Conservation (phyloP, 2,888 invertebrate species). For the Calameuta pallipes region DNA sequence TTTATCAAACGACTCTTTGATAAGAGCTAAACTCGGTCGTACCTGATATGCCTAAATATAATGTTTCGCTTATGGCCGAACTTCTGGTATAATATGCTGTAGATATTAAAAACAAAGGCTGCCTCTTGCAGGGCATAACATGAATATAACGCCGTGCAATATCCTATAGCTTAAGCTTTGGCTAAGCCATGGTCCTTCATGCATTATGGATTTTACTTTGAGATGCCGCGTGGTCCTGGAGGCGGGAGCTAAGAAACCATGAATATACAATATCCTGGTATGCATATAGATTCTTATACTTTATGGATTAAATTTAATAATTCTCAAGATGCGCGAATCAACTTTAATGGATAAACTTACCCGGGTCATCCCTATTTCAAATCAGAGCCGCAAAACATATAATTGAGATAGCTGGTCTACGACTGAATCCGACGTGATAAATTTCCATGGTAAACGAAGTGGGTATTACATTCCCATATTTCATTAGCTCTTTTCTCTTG, state of each 20-base stretch:
- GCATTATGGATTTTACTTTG: slow-evolving; percentile 65
- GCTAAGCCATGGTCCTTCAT: slow-evolving; percentile 61
- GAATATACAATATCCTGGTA: slow-evolving; percentile 64
- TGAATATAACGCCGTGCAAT: slow-evolving; percentile 65
- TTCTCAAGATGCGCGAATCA: slow-evolving; percentile 23
- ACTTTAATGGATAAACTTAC: background rate
- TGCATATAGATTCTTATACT: slow-evolving; percentile 54
- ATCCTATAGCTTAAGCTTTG: slow-evolving; percentile 59
- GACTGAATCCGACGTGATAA: background rate
- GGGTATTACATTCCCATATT: background rate
- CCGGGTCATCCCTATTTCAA: background rate
- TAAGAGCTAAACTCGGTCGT: background rate
- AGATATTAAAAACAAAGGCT: slow-evolving; percentile 63
- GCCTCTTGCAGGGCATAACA: slow-evolving; percentile 60
- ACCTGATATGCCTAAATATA: background rate
- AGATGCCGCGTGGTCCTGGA: slow-evolving; percentile 43
- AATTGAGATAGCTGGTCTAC: background rate
- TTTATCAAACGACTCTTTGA: background rate
- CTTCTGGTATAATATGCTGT: slow-evolving; percentile 37
- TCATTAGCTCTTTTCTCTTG: background rate
- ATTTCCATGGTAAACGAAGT: background rate
- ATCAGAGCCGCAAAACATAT: background rate
- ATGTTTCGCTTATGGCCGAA: slow-evolving; percentile 26
- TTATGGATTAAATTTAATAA: slow-evolving; percentile 62
- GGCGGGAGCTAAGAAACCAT: slow-evolving; percentile 63